Evolutionary conservation across 2,113 vertebrate genomes (phyloP), one percentile per base, ranked within the genome.

Genomic region (Notarius lentiginosus): DNA sequence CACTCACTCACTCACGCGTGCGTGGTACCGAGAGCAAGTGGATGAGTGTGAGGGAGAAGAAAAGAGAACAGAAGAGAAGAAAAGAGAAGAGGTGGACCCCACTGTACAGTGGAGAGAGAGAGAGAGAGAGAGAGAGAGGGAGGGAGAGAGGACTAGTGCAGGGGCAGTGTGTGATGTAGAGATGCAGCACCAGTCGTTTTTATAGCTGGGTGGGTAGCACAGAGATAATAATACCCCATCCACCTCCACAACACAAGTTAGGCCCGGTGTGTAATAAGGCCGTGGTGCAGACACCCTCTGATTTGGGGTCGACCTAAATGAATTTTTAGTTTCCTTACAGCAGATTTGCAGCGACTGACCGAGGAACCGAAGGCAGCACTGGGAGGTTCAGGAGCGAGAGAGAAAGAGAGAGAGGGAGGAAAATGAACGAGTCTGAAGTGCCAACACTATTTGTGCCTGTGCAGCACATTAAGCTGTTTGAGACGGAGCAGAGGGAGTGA

Each of bases 181-280:
- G 95, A 95, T 95, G 95, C 95, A 93, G 94, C 94, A 95, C 94
- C 93, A 92, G 95, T 95, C 95, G 95, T 94, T 96, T 96, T 96
- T 96, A 96, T 96, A 95, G 95, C 95, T 95, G 95, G 95, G 95
- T 95, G 95, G 95, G 95, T 95, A 96, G 94, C 95, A 92, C 91
- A 90, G 94, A 95, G 95, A 96, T 96, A 96, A 96, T 96, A 95
- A 96, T 95, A 96, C 95, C 95, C 95, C 95, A 94, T 95, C 95
- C 95, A 95, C 95, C 95, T 95, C 95, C 95, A 95, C 95, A 96
- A 96, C 95, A 96, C 95, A 96, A 95, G 95, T 95, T 94, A 95
- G 95, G 95, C 94, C 91, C 94, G 94, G 93, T 94, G 93, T 96
- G 95, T 95, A 96, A 95, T 96, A 95, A 88, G 95, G 93, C 93